Evolutionary conservation across 2,113 vertebrate genomes (phyloP).

Genomic region (Poeciliopsis turrubarensis): DNA sequence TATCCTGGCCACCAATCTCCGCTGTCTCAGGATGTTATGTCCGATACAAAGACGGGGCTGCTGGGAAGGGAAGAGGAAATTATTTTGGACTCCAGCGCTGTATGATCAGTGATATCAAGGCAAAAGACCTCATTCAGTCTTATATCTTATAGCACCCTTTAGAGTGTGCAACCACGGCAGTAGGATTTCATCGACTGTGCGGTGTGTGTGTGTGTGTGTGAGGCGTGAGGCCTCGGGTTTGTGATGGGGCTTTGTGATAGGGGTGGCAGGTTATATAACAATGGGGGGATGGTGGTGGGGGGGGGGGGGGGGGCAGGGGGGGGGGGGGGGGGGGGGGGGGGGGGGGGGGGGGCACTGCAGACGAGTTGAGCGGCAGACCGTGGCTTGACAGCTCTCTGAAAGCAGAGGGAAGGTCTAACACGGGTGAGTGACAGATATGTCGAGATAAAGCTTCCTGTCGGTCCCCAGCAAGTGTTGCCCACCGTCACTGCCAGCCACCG

Average conservation of each 20-base stretch:
- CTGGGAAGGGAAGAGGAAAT: constrained; percentile 68
- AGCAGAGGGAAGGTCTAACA: constrained; percentile 52
- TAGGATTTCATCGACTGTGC: constrained; percentile 40
- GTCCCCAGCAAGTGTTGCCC: constrained; percentile 50
- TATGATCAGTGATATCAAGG: constrained; percentile 61
- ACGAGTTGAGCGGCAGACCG: constrained; percentile 48
- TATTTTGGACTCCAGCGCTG: constrained; percentile 64
- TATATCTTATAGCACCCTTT: constrained; percentile 44
- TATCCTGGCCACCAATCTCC: constrained; percentile 79
- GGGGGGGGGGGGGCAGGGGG: too few species aligned
- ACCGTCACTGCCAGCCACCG: constrained; percentile 21
- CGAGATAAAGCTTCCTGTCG: constrained; percentile 69
- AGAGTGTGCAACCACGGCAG: constrained; percentile 9
- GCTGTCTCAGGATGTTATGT: constrained; percentile 75
- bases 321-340: too few species aligned
- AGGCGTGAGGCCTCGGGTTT: constrained; percentile 29
- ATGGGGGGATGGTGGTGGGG: neutral
- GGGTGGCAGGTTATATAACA: constrained; percentile 68
- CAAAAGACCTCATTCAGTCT: constrained; percentile 47
- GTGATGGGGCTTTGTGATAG: constrained; percentile 50
- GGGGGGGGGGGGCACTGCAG: too few species aligned
- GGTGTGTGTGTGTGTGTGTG: constrained; percentile 13
- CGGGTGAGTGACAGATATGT: constrained; percentile 66
- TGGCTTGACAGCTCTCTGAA: constrained; percentile 64
- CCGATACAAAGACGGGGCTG: constrained; percentile 64